These are phyloP conservation scores for Clupea harengus DNA, from an alignment of 2,113 vertebrate genomes.

Conservation along the genomic window DNA sequence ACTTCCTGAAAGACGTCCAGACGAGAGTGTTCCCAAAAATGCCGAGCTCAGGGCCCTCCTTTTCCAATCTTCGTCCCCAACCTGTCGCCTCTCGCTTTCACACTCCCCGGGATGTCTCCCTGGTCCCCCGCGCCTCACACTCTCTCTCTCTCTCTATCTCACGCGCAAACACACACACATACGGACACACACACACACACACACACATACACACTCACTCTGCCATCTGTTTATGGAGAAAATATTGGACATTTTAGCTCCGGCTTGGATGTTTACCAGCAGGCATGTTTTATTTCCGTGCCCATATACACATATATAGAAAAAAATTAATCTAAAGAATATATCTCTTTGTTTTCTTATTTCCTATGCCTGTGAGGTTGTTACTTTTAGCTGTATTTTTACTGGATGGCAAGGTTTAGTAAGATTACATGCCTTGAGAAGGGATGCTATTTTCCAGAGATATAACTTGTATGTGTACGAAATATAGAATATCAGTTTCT, in stretches of 20 bases:
- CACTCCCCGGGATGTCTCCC: constrained; percentile 72
- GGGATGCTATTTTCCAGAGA: not conserved
- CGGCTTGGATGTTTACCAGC: constrained; percentile 49
- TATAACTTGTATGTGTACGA: not conserved
- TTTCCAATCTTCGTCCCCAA: constrained; percentile 58
- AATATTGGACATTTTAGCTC: constrained; percentile 53
- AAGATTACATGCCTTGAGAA: not conserved
- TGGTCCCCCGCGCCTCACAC: constrained; percentile 39
- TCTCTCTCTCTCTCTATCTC: not conserved
- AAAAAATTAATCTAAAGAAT: not conserved
- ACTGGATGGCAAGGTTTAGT: not conserved
- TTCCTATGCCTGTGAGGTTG: not conserved
- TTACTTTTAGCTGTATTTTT: not conserved
- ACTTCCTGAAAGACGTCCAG: constrained; percentile 63
- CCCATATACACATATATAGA: not conserved
- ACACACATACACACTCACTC: constrained; percentile 40
- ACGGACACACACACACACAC: constrained; percentile 36
- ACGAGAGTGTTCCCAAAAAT: constrained; percentile 65
- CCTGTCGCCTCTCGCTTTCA: constrained; percentile 72
- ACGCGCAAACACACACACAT: constrained; percentile 43
- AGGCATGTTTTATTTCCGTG: constrained; percentile 37
- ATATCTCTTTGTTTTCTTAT: not conserved
- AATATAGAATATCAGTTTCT: not conserved
- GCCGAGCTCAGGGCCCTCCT: constrained; percentile 55
- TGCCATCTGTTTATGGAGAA: constrained; percentile 56